Conservation (phyloP, 2,113 vertebrate species). For the Cololabis saira region DNA sequence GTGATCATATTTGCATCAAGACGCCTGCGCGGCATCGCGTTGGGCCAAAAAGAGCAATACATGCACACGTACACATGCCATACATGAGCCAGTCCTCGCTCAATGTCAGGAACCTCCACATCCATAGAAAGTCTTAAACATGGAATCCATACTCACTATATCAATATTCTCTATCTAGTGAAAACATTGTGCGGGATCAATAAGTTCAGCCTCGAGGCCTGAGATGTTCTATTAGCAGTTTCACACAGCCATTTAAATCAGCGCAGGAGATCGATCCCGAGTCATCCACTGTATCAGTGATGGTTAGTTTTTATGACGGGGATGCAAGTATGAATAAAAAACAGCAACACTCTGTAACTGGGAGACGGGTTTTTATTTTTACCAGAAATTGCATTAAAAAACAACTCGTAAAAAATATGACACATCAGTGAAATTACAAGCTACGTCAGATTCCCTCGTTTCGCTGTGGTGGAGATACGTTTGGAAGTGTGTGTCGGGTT, state of each 20-base stretch:
- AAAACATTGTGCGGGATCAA: conserved; percentile 70
- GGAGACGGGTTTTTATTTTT: conserved; percentile 3
- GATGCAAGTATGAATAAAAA: conserved; percentile 51
- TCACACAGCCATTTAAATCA: conserved; percentile 73
- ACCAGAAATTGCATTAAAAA: not conserved
- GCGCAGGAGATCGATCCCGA: conserved; percentile 53
- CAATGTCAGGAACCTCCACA: conserved; percentile 27
- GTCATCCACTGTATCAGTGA: conserved; percentile 53
- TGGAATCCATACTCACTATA: conserved; percentile 61
- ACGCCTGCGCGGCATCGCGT: conserved; percentile 19
- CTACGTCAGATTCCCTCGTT: not conserved
- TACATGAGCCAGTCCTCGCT: conserved; percentile 38
- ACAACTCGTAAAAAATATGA: not conserved
- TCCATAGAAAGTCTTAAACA: conserved; percentile 46
- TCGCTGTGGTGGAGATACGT: not conserved
- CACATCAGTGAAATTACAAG: too few relatives aligned
- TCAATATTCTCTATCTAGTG: conserved; percentile 69
- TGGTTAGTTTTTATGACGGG: conserved; percentile 54
- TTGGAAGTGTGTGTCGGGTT: not conserved
- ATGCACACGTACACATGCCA: conserved; percentile 11
- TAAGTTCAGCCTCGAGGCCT: conserved; percentile 59
- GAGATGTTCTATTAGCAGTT: conserved; percentile 74
- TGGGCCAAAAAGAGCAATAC: conserved; percentile 17
- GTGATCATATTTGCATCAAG: conserved; percentile 55
- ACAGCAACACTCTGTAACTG: conserved; percentile 16